Percentiles rank a stretch among this genome's conserved stretches.
Conservation (phyloP, 2,888 invertebrate genomes). For the Drosophila putrida region DNA sequence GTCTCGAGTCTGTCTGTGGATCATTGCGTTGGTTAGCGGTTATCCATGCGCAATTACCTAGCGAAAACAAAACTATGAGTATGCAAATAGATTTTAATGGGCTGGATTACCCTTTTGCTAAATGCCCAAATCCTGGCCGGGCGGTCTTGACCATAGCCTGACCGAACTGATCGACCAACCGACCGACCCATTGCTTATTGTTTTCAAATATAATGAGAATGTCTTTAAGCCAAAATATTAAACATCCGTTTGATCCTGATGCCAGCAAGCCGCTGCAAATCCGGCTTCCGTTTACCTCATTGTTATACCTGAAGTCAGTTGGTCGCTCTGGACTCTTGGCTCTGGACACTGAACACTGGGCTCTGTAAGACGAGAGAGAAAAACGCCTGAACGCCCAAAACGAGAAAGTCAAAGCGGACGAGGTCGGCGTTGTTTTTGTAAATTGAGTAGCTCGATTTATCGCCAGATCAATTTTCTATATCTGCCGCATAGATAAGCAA, state of each 20-base stretch:
- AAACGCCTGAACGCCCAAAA: constrained; percentile 15
- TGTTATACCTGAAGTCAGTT: constrained; percentile 69
- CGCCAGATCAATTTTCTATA: constrained; percentile 78
- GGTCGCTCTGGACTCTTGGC: constrained; percentile 5
- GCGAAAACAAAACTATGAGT: constrained; percentile 81
- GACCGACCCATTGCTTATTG: constrained; percentile 49
- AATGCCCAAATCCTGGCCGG: constrained; percentile 70
- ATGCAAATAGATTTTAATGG: constrained; percentile 84
- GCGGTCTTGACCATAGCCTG: constrained; percentile 13
- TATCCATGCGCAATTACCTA: constrained; percentile 83
- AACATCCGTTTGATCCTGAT: constrained; percentile 74
- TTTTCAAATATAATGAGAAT: constrained; percentile 82
- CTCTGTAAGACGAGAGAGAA: constrained; percentile 1
- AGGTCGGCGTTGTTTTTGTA: constrained; percentile 67
- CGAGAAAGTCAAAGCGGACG: constrained; percentile 78
- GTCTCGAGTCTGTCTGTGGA: constrained; percentile 32
- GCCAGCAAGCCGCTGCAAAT: constrained; percentile 58
- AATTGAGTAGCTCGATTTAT: constrained; percentile 77
- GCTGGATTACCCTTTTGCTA: constrained; percentile 81
- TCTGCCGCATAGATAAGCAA: constrained; percentile 73
- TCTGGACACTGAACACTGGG: neutral
- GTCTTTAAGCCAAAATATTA: constrained; percentile 84
- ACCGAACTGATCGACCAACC: constrained; percentile 29
- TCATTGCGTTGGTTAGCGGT: constrained; percentile 79
- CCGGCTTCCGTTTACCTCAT: constrained; percentile 72